phyloP scores from a whole-genome alignment of 2,113 vertebrate species.

The Coryphaenoides rupestris region DNA sequence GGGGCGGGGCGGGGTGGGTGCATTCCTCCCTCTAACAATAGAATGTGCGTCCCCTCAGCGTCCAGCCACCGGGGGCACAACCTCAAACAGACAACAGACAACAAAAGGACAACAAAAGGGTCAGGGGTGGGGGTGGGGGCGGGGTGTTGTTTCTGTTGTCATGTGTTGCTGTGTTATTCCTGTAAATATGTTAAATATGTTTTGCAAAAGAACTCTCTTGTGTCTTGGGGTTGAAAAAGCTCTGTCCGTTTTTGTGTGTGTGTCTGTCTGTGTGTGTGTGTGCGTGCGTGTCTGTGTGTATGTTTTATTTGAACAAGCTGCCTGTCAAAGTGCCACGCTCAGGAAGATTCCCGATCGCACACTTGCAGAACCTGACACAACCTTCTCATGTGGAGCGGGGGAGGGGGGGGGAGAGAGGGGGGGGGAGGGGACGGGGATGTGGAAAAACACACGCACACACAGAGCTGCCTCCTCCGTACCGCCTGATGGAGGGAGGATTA shows the following conservation, averaged over 20 bases:
- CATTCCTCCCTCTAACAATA: constrained; percentile 18
- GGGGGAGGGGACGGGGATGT: too few species aligned
- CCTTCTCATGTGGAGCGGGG: constrained; percentile 48
- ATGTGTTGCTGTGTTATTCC: constrained; percentile 44
- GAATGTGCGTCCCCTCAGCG: constrained; percentile 38
- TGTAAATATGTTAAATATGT: constrained; percentile 50
- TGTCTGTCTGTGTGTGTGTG: too few species aligned
- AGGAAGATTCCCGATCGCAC: constrained; percentile 36
- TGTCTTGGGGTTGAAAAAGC: constrained; percentile 30
- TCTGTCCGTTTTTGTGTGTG: constrained; percentile 27
- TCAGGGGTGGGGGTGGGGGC: too few species aligned
- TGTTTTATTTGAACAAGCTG: constrained; percentile 70
- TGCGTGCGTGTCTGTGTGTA: too few species aligned
- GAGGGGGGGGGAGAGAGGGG: too few species aligned
- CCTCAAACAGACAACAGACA: constrained; percentile 27
- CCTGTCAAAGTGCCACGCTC: constrained; percentile 56
- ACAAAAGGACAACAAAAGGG: constrained; percentile 22
- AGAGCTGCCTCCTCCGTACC: constrained; percentile 35
- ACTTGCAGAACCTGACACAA: constrained; percentile 54
- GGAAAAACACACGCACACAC: constrained; percentile 50
- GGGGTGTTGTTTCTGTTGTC: constrained; percentile 62
- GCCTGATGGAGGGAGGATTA: constrained; percentile 63
- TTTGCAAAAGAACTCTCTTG: constrained; percentile 29
- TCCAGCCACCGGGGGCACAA: constrained; percentile 28
- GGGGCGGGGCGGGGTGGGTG: constrained; percentile 24